Base-by-base conservation (phyloP, 2,797 vertebrate genomes). In the Agapornis canus region DNA sequence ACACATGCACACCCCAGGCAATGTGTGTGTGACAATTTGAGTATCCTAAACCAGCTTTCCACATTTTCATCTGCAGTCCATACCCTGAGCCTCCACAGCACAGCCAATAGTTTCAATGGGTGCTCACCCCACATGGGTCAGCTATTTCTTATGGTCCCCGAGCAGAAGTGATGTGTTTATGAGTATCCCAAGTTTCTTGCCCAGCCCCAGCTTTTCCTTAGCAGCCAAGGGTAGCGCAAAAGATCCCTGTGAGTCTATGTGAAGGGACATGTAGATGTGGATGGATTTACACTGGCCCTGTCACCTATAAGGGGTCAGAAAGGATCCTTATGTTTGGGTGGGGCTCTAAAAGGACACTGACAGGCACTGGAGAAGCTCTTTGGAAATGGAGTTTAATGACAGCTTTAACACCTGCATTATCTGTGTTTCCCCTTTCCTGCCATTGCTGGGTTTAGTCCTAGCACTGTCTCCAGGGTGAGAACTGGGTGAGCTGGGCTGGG, bases 301-400 rank as follows among this genome's bases (percentile, higher is more conserved):
- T 27, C 47, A 51, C n/a, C 15, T 70, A 10, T 37, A 68, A 79
- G 10, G 8, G 39, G 6, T 60, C 5, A 4, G 17, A 35, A 40
- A 76, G 29, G 23, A 48, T 43, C 43, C 18, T 56, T 40, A 40
- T 1, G 1, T 68, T 52, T 16, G 14, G 31, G 32, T n/a, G 18
- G 16, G 60, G 27, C 26, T 78, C 25, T 31, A 19, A 70, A 77
- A 82, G 37, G 37, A 37, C 31, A 18, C 1, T 54, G 42, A 9
- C 13, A 54, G 39, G 32, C 8, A 13, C 8, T 10, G 22, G 31
- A 59, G 10, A 40, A 27, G 9, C 13, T 70, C n/a, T 77, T 81
- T 2, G 6, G 51, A n/a, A 77, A 32, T 5, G 12, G 0, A 0
- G 19, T 18, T 81, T 32, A 37, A 22, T 31, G 51, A 47, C 10